phyloP scores from a whole-genome alignment of 2,113 vertebrate species.

The Nicator chloris region DNA sequence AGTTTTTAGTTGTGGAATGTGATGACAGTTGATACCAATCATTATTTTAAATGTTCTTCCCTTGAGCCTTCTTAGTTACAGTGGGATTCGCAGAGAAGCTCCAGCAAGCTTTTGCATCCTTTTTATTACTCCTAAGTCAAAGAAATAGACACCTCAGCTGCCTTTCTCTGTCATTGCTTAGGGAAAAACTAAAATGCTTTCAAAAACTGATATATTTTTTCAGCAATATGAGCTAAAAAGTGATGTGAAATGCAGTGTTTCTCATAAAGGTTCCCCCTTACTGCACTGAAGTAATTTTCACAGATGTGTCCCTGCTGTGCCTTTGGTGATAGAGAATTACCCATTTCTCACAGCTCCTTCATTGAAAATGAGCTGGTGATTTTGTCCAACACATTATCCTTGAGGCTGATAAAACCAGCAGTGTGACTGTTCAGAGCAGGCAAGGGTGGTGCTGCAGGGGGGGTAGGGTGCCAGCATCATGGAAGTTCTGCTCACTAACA shows the following conservation, averaged over 20 bases:
- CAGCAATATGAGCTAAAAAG: neutral
- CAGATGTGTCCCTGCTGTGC: neutral
- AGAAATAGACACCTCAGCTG: neutral
- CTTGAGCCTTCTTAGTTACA: constrained; percentile 62
- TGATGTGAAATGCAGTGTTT: neutral
- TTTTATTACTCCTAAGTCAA: neutral
- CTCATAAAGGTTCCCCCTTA: neutral
- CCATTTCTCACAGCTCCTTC: neutral
- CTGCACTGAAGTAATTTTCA: neutral
- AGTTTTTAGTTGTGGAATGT: constrained; percentile 67
- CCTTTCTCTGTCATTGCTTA: neutral
- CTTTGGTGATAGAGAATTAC: neutral
- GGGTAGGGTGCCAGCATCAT: neutral
- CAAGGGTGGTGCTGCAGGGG: neutral
- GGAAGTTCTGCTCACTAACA: neutral
- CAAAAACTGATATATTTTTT: neutral
- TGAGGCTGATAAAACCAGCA: neutral
- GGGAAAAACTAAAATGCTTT: neutral
- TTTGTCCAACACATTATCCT: neutral
- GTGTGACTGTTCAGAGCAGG: neutral
- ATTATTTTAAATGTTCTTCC: constrained; percentile 66
- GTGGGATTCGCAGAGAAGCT: constrained; percentile 13
- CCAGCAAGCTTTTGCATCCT: neutral
- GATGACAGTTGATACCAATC: constrained; percentile 67
- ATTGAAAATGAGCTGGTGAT: neutral